Evolutionary conservation across 2,113 vertebrate species (phyloP).

Genomic region (Vicugna pacos): DNA sequence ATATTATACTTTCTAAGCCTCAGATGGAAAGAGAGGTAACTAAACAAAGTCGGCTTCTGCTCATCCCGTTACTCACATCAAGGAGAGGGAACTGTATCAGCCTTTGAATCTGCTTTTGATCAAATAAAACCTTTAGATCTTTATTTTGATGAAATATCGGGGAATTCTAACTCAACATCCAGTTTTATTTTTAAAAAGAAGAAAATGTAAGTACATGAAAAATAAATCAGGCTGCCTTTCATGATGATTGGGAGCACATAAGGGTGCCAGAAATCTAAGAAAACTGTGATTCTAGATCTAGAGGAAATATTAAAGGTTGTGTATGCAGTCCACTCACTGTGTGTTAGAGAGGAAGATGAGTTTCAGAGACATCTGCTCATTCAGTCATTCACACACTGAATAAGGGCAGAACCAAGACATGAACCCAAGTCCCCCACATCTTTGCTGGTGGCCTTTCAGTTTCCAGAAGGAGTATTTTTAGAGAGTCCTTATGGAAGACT

Average conservation of each 20-base stretch:
- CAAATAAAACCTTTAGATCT: not conserved
- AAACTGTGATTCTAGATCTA: not conserved
- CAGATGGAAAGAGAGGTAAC: not conserved
- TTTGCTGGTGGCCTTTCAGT: not conserved
- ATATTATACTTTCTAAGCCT: not conserved
- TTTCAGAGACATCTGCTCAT: not conserved
- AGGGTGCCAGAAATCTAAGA: not conserved
- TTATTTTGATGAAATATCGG: not conserved
- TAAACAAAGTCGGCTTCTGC: not conserved
- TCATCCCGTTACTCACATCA: not conserved
- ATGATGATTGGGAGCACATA: not conserved
- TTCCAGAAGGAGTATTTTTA: not conserved
- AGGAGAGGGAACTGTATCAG: not conserved
- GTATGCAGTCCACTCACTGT: too few species aligned
- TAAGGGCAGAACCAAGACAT: not conserved
- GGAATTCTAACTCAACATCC: not conserved
- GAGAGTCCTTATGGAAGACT: not conserved
- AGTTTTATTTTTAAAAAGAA: not conserved
- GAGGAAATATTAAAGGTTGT: not conserved
- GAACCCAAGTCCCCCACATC: not conserved
- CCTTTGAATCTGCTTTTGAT: not conserved
- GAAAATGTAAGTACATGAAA: not conserved
- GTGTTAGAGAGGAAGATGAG: not conserved
- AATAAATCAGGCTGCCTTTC: not conserved
- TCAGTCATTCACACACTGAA: not conserved